Conservation (phyloP, 1,140 invertebrate genomes). For the Tribolium castaneum region DNA sequence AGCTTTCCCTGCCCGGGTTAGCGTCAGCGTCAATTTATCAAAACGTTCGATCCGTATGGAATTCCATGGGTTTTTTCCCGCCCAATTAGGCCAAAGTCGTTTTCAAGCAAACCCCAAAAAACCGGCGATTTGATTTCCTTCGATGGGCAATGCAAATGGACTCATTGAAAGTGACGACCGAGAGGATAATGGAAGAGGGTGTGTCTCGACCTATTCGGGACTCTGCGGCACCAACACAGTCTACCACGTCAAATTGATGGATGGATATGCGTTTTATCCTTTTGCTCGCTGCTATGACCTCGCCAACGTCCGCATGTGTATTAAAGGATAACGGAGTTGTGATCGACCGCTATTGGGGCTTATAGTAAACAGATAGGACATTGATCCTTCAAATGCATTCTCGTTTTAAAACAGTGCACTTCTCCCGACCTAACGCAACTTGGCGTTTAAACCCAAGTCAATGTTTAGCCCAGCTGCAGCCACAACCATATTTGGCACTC, state of each 20-base stretch:
- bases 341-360: constrained; percentile 6
- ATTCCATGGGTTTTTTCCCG: neutral
- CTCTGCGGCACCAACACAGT: constrained; percentile 36
- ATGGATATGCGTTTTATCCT: constrained; percentile 37
- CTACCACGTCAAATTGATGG: constrained; percentile 35
- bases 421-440: neutral
- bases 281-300: constrained; percentile 9
- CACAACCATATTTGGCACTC: too few relatives aligned
- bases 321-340: constrained; percentile 11
- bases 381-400: constrained; percentile 1
- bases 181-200: constrained; percentile 15
- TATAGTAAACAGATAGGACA: constrained; percentile 14
- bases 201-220: constrained; percentile 15
- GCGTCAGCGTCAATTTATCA: constrained; percentile 16
- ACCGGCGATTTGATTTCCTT: neutral
- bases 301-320: neutral
- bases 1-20: constrained; percentile 1
- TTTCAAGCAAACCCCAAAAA: neutral
- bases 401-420: neutral
- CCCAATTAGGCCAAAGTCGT: constrained; percentile 8
- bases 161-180: constrained; percentile 24
- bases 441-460: too few relatives aligned
- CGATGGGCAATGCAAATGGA: constrained; percentile 26
- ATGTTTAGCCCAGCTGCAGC: too few relatives aligned
- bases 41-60: constrained; percentile 8